Percentiles rank a stretch among this genome's conserved stretches.
These are phyloP conservation scores for Drosophila prostipennis DNA, from an alignment of 2,888 invertebrate species.

Conservation along the genomic window DNA sequence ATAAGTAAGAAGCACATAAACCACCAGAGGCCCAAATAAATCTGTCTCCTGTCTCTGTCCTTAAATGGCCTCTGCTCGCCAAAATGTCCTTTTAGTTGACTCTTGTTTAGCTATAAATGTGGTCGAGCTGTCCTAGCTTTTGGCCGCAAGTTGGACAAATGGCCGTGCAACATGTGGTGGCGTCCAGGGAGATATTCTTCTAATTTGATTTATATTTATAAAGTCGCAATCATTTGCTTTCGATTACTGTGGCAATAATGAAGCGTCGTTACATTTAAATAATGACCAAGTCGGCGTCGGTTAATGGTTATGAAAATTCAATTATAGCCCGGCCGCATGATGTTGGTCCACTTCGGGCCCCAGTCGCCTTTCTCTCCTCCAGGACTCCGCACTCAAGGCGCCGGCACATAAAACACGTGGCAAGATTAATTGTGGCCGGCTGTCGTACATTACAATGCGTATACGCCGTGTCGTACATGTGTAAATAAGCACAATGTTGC, in stretches of 20 bases:
- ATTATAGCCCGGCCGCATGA: conserved; percentile 77
- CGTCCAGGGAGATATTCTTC: conserved; percentile 38
- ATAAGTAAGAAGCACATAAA: conserved; percentile 20
- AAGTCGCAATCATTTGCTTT: conserved; percentile 79
- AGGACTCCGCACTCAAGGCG: conserved; percentile 25
- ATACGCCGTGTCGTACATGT: conserved; percentile 78
- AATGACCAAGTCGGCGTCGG: conserved; percentile 70
- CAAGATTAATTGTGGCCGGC: conserved; percentile 76
- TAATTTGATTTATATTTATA: conserved; percentile 80
- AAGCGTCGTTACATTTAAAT: conserved; percentile 80
- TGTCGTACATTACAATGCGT: conserved; percentile 75
- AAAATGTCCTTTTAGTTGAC: conserved; percentile 57
- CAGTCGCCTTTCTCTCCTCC: background rate
- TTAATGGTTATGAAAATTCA: conserved; percentile 80
- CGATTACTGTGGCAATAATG: conserved; percentile 76
- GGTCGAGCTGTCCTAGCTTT: conserved; percentile 37
- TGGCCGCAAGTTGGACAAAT: conserved; percentile 60
- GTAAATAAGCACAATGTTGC: conserved; percentile 64
- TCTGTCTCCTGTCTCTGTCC: conserved; percentile 1
- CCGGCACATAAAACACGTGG: conserved; percentile 72
- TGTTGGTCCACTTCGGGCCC: conserved; percentile 58
- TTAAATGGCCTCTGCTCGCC: conserved; percentile 15
- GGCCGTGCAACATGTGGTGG: conserved; percentile 75
- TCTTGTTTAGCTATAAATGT: conserved; percentile 47
- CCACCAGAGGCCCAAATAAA: conserved; percentile 18